Evolutionary conservation across 2,113 vertebrate species (phyloP).

Genomic region (Tilapia sparmanii): DNA sequence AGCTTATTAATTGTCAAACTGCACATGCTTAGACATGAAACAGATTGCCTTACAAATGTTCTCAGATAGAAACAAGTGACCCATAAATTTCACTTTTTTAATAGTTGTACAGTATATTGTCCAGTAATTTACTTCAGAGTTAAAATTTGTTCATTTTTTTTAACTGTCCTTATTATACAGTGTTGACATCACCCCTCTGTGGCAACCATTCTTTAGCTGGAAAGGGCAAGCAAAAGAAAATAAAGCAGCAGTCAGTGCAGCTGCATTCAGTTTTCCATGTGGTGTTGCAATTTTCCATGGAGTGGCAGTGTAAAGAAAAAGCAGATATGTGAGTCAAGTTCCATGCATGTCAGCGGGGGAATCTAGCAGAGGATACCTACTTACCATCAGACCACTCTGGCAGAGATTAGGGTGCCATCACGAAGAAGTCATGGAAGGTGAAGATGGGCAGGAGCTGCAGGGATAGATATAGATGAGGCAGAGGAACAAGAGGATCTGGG

Average conservation of each 20-base stretch:
- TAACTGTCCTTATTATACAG: constrained; percentile 27
- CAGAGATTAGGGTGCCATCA: constrained; percentile 59
- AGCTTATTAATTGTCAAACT: constrained; percentile 42
- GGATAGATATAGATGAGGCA: constrained; percentile 56
- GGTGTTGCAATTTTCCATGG: constrained; percentile 8
- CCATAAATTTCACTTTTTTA: neutral
- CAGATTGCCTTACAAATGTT: constrained; percentile 49
- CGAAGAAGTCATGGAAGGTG: constrained; percentile 53
- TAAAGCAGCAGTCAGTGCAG: neutral
- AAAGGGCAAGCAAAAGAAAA: constrained; percentile 5
- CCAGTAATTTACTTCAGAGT: constrained; percentile 35
- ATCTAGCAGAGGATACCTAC: constrained; percentile 26
- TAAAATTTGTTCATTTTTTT: constrained; percentile 8
- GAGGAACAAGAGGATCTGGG: constrained; percentile 42
- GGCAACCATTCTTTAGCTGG: neutral
- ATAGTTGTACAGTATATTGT: constrained; percentile 6
- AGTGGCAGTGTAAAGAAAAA: neutral
- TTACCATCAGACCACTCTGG: constrained; percentile 52
- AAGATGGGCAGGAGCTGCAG: constrained; percentile 61
- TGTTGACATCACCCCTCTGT: constrained; percentile 17
- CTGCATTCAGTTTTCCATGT: constrained; percentile 25
- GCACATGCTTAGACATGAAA: constrained; percentile 37
- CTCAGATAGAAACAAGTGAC: constrained; percentile 1
- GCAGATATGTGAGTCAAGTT: constrained; percentile 10
- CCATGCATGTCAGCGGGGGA: constrained; percentile 5